phyloP scores from a whole-genome alignment of 2,113 vertebrate genomes.

The Scortum barcoo region DNA sequence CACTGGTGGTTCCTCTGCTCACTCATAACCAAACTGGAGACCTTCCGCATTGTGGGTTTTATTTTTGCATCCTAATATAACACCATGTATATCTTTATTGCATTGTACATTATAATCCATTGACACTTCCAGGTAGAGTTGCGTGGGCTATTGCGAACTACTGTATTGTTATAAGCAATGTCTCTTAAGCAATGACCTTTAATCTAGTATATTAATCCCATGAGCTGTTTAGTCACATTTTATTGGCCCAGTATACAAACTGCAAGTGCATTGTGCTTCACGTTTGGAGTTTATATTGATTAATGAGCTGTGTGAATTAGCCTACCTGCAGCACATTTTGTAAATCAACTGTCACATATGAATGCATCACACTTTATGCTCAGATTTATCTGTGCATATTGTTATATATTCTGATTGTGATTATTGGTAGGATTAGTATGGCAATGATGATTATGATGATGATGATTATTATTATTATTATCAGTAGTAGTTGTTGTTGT shows the following conservation, averaged over 20 bases:
- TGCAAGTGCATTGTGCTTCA: too few species aligned
- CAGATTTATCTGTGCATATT: neutral
- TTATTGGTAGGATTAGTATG: too few species aligned
- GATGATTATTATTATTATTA: neutral
- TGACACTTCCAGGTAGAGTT: too few species aligned
- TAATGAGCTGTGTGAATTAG: neutral
- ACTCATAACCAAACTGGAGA: neutral
- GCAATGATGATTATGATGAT: too few species aligned
- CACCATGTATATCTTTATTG: neutral
- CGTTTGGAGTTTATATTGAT: neutral
- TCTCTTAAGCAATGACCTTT: neutral
- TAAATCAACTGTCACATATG: neutral
- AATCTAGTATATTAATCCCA: neutral
- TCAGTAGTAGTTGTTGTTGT: too few species aligned
- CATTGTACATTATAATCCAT: neutral
- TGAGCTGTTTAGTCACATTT: neutral
- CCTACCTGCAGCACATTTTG: too few species aligned
- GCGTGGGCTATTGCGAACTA: neutral
- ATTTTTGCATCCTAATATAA: neutral
- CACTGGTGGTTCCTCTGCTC: neutral
- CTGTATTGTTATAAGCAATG: neutral
- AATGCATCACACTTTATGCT: too few species aligned
- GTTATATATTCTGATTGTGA: too few species aligned
- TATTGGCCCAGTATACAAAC: neutral
- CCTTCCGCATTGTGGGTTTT: too few species aligned